These are phyloP conservation scores for Dryomyza anilis DNA, from an alignment of 2,888 invertebrate species.

Conservation along the genomic window DNA sequence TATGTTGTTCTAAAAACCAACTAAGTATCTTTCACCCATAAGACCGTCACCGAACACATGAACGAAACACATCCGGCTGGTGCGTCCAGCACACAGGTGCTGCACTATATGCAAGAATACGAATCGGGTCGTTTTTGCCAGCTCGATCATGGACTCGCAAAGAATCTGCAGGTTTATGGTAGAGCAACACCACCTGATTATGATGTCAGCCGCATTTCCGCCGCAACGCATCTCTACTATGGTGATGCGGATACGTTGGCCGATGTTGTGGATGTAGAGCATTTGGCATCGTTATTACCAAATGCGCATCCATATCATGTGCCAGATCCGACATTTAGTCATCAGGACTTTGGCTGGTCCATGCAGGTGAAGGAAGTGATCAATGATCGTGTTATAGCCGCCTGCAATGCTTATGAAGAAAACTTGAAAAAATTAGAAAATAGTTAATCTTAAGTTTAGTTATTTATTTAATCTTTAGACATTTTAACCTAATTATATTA, in stretches of 20 bases:
- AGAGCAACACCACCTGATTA: conserved; percentile 36
- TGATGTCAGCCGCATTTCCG: conserved; percentile 26
- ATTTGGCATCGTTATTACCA: conserved; percentile 25
- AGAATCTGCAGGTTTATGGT: conserved; percentile 33
- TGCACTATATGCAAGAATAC: conserved; percentile 29
- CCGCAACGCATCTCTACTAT: conserved; percentile 34
- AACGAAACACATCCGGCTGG: conserved; percentile 41
- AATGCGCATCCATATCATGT: conserved; percentile 32
- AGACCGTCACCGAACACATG: conserved; percentile 32
- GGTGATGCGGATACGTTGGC: conserved; percentile 33
- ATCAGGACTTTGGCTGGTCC: conserved; percentile 37
- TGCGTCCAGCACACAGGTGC: conserved; percentile 36
- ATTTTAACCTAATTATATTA: no score
- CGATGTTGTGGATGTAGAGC: conserved; percentile 30
- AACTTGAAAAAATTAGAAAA: no score
- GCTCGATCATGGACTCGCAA: conserved; percentile 27
- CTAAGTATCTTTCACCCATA: neutral
- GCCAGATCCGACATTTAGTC: conserved; percentile 32
- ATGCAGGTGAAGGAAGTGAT: conserved; percentile 24
- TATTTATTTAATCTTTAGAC: no score
- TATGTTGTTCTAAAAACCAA: neutral
- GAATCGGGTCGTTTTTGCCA: conserved; percentile 23
- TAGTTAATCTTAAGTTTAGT: no score
- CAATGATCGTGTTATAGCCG: neutral
- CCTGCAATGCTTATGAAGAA: neutral